Percentiles rank a stretch among this genome's conserved stretches.
These are phyloP conservation scores for Protodeltote pygarga DNA, from an alignment of 2,888 invertebrate genomes.

Conservation along the genomic window DNA sequence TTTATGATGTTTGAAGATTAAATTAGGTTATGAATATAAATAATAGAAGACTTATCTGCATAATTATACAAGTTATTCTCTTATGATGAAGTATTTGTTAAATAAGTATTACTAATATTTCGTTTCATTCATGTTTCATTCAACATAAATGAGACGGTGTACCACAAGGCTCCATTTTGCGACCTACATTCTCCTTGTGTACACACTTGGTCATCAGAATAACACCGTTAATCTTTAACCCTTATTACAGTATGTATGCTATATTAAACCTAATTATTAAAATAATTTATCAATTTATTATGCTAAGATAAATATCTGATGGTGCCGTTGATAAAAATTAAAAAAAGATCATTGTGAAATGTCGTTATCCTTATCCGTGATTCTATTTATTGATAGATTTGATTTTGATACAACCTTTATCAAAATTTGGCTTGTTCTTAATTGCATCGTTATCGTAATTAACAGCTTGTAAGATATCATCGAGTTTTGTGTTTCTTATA, in stretches of 20 bases:
- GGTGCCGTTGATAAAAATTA: background rate
- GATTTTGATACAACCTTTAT: constrained; percentile 13
- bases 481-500: too few species aligned
- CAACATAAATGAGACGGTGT: constrained; percentile 8
- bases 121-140: too few species aligned
- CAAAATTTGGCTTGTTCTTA: constrained; percentile 4
- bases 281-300: constrained; percentile 22
- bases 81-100: too few species aligned
- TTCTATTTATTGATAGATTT: constrained; percentile 13
- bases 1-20: background rate
- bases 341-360: constrained; percentile 1
- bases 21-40: background rate
- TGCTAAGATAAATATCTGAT: constrained; percentile 21
- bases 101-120: too few species aligned
- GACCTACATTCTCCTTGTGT: constrained; percentile 23
- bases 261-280: constrained; percentile 33
- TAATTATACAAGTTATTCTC: too few species aligned
- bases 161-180: constrained; percentile 14
- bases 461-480: background rate
- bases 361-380: constrained; percentile 11
- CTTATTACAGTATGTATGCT: constrained; percentile 16
- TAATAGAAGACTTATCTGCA: too few species aligned
- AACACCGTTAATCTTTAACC: constrained; percentile 29
- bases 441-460: background rate
- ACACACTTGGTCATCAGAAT: constrained; percentile 7